Evolutionary conservation across 2,113 vertebrate genomes (phyloP).

Genomic region (Oncorhynchus keta): DNA sequence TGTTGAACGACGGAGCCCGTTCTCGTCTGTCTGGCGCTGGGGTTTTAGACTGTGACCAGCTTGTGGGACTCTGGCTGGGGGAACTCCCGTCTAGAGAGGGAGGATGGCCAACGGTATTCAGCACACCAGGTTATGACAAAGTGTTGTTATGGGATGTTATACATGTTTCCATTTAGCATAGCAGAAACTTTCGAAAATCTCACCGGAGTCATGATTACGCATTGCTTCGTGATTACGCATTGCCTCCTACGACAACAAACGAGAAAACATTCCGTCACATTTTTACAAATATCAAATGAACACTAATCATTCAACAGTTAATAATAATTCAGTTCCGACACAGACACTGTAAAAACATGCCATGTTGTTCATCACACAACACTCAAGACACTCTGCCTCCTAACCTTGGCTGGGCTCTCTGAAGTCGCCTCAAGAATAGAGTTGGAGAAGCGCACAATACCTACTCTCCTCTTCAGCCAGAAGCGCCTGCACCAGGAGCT

Average conservation of each 20-base stretch:
- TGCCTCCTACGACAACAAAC: conserved; percentile 79
- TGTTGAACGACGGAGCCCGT: conserved; percentile 79
- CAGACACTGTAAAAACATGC: conserved; percentile 30
- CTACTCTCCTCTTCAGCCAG: conserved; percentile 98
- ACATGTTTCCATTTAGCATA: neutral
- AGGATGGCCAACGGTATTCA: conserved; percentile 15
- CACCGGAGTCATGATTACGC: conserved; percentile 91
- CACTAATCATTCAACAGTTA: conserved; percentile 36
- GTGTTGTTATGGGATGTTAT: neutral
- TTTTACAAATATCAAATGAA: conserved; percentile 15
- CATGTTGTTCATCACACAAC: conserved; percentile 32
- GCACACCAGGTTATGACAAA: neutral
- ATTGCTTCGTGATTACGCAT: conserved; percentile 88
- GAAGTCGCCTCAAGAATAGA: conserved; percentile 66
- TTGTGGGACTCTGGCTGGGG: conserved; percentile 91
- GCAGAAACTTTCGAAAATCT: conserved; percentile 6
- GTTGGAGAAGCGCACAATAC: conserved; percentile 82
- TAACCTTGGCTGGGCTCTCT: conserved; percentile 70
- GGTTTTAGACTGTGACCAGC: conserved; percentile 86
- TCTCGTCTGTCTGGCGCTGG: conserved; percentile 87
- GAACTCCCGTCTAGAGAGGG: conserved; percentile 83
- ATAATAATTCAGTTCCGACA: conserved; percentile 21
- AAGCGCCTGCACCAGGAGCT: conserved; percentile 91
- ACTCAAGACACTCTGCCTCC: conserved; percentile 50
- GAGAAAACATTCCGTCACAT: conserved; percentile 18